Evolutionary conservation across 2,113 vertebrate species (phyloP).

Genomic region (Plestiodon gilberti): DNA sequence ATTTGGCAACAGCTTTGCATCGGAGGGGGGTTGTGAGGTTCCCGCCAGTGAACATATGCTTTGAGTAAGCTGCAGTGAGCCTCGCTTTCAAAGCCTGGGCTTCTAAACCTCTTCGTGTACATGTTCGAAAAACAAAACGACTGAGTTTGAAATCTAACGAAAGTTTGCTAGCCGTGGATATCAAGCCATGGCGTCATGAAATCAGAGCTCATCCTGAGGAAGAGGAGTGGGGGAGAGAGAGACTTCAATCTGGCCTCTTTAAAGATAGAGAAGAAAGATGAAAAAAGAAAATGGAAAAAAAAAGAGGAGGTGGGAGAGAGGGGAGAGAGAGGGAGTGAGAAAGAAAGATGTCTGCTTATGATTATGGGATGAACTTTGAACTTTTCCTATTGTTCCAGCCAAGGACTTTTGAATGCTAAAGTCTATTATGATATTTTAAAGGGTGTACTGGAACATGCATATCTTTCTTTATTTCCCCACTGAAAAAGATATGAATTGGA

Average conservation of each 20-base stretch:
- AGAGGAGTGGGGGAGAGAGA: not conserved
- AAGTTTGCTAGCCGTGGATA: constrained; percentile 69
- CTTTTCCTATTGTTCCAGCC: constrained; percentile 68
- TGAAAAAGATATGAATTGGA: constrained; percentile 49
- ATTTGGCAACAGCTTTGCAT: constrained; percentile 75
- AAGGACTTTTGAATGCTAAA: constrained; percentile 67
- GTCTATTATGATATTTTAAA: constrained; percentile 26
- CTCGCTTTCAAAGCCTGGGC: constrained; percentile 64
- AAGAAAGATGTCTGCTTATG: constrained; percentile 73
- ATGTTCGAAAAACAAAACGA: constrained; percentile 62
- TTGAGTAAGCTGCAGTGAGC: constrained; percentile 72
- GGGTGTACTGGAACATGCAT: not conserved
- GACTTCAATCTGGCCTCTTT: constrained; percentile 52
- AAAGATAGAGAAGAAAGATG: not conserved
- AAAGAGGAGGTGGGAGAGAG: not conserved
- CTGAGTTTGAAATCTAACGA: constrained; percentile 58
- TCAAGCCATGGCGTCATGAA: constrained; percentile 70
- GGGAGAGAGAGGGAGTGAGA: not conserved
- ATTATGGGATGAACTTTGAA: constrained; percentile 79
- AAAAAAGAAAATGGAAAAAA: not conserved
- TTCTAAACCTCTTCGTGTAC: constrained; percentile 69
- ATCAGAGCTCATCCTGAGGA: constrained; percentile 62
- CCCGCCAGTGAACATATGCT: constrained; percentile 78
- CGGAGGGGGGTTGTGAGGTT: constrained; percentile 76
- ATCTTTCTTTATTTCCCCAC: not conserved